Conservation (phyloP, 2,113 vertebrate species). For the Octodon degus region DNA sequence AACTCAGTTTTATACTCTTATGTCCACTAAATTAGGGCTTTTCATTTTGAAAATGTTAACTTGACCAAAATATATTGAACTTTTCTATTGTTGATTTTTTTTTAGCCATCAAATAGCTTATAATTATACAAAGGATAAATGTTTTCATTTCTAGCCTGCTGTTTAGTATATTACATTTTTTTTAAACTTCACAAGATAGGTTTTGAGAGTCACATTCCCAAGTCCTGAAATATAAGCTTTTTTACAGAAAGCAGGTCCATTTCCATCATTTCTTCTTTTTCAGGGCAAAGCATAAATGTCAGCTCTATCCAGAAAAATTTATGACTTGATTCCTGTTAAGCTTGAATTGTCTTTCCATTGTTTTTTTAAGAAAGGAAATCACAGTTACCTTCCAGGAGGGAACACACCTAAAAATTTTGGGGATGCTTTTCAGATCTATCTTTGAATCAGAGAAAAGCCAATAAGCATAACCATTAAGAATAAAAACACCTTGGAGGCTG, state of each 20-base stretch:
- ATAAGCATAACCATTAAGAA: neutral
- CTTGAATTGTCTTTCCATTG: constrained; percentile 6
- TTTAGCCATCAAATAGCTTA: neutral
- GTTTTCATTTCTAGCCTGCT: neutral
- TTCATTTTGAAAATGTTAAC: neutral
- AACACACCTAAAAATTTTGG: constrained; percentile 12
- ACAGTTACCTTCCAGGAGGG: neutral
- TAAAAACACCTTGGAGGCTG: neutral
- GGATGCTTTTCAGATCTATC: neutral
- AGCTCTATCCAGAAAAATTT: constrained; percentile 49
- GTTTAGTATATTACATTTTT: neutral
- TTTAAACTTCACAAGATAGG: neutral
- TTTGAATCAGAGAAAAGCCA: constrained; percentile 51
- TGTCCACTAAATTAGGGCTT: neutral
- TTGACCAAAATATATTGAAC: constrained; percentile 7
- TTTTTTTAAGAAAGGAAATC: constrained; percentile 50
- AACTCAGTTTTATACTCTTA: neutral
- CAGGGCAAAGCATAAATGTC: neutral
- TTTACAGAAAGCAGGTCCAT: neutral
- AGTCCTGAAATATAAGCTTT: neutral
- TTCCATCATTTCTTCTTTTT: neutral
- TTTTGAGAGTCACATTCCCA: neutral
- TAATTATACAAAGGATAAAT: neutral
- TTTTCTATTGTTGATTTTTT: neutral
- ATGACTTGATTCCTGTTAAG: constrained; percentile 24